A percentile compares a stretch with the other conserved stretches of the same genome.
Conservation (phyloP, 2,113 vertebrate species). For the Paramormyrops kingsleyae region DNA sequence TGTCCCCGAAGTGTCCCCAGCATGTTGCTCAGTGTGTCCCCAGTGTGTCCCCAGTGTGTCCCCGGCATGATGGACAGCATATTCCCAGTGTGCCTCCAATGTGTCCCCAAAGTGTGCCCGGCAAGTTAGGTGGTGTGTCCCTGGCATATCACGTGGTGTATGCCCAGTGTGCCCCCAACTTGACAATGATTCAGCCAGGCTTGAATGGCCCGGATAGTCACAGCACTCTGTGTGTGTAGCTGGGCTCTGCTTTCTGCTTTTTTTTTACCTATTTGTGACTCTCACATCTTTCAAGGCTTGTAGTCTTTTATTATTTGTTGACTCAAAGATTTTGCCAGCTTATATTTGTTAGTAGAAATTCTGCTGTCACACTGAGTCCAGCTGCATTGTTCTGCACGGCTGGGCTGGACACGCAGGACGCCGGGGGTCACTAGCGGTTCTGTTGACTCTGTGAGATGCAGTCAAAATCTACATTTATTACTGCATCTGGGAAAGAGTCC, state of each 20-base stretch:
- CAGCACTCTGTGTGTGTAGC: neutral
- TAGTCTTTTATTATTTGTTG: neutral
- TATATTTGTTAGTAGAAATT: neutral
- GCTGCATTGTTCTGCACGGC: neutral
- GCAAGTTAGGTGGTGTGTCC: neutral
- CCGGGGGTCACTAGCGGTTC: neutral
- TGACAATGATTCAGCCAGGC: neutral
- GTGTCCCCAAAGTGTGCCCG: neutral
- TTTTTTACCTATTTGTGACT: neutral
- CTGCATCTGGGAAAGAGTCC: neutral
- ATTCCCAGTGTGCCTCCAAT: neutral
- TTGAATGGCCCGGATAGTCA: neutral
- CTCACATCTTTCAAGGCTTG: neutral
- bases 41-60: neutral
- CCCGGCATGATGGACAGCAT: fast-evolving
- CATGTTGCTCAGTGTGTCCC: too few species aligned
- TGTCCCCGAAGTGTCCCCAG: too few species aligned
- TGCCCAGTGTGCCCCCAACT: neutral
- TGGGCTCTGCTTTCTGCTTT: neutral
- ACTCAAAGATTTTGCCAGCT: neutral
- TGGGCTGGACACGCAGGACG: neutral
- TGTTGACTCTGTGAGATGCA: neutral
- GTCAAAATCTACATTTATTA: conserved; percentile 8
- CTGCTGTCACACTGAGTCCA: neutral
- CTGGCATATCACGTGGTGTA: neutral